A percentile compares a stretch with the other conserved stretches of the same genome.
Conservation (phyloP, 2,797 vertebrate species). For the Danio jaintianensis region DNA sequence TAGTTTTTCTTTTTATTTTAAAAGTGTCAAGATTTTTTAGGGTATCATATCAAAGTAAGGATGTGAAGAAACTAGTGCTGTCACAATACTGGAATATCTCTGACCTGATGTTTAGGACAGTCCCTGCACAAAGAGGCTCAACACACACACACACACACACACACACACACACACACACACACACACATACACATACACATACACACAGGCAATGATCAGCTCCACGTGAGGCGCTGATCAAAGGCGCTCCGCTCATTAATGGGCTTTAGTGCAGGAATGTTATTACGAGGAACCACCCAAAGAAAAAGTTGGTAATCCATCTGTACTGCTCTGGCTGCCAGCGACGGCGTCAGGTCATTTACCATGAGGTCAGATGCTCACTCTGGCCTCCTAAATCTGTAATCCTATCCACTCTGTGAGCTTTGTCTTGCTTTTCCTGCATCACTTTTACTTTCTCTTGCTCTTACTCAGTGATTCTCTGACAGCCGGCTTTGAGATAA, state of each 20-base stretch:
- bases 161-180: no score
- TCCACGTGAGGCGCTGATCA: slow-evolving; percentile 61
- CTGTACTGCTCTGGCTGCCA: slow-evolving; percentile 50
- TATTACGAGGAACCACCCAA: slow-evolving; percentile 55
- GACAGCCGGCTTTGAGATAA: slow-evolving; percentile 23
- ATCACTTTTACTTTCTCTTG: slow-evolving; percentile 14
- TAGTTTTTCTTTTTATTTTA: no score
- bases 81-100: no score
- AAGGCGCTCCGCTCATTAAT: slow-evolving; percentile 58
- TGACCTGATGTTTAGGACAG: neutral
- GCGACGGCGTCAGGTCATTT: neutral
- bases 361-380: slow-evolving; percentile 49
- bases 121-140: neutral
- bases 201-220: slow-evolving; percentile 35
- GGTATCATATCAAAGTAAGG: no score
- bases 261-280: slow-evolving; percentile 62
- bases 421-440: neutral
- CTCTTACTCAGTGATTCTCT: slow-evolving; percentile 2
- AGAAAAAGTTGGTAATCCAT: slow-evolving; percentile 64
- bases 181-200: no score
- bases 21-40: no score
- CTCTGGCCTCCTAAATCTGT: slow-evolving; percentile 43
- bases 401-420: slow-evolving; percentile 59
- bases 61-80: no score
- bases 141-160: no score